Evolutionary conservation across 2,797 vertebrate genomes (phyloP).

Genomic region (Arvicola amphibius): DNA sequence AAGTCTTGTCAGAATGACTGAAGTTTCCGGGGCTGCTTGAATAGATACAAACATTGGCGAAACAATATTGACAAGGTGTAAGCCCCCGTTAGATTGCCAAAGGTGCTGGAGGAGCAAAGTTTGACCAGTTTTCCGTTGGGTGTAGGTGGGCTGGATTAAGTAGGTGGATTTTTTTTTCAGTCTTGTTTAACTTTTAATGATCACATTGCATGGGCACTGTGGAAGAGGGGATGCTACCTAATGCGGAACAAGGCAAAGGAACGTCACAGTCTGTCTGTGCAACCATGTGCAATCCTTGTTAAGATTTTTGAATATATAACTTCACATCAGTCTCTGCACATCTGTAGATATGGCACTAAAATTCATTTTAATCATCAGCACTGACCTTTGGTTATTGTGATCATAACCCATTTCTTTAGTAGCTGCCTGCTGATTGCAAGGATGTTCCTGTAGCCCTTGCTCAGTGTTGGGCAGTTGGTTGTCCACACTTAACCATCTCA

Average conservation of each 20-base stretch:
- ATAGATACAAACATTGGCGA: not conserved
- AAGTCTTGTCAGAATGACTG: constrained; percentile 47
- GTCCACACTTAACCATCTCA: not conserved
- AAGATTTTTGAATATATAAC: not conserved
- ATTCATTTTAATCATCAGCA: not conserved
- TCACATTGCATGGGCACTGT: not conserved
- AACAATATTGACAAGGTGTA: not conserved
- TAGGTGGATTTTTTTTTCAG: not conserved
- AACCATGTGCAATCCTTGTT: not conserved
- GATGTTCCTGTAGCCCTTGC: not conserved
- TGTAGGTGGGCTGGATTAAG: not conserved
- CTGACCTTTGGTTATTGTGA: not conserved
- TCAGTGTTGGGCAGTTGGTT: not conserved
- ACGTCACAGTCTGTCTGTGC: not conserved
- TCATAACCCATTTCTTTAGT: not conserved
- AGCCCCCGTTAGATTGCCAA: not conserved
- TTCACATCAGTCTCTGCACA: not conserved
- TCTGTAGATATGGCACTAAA: not conserved
- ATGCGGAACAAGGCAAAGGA: not conserved
- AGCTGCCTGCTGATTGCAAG: not conserved
- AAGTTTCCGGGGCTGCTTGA: not conserved
- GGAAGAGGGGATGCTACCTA: not conserved
- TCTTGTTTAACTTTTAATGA: constrained; percentile 11
- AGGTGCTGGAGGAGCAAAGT: not conserved
- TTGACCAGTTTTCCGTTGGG: not conserved